These are phyloP conservation scores for Apamea monoglypha DNA, from an alignment of 2,888 invertebrate genomes.

Conservation along the genomic window DNA sequence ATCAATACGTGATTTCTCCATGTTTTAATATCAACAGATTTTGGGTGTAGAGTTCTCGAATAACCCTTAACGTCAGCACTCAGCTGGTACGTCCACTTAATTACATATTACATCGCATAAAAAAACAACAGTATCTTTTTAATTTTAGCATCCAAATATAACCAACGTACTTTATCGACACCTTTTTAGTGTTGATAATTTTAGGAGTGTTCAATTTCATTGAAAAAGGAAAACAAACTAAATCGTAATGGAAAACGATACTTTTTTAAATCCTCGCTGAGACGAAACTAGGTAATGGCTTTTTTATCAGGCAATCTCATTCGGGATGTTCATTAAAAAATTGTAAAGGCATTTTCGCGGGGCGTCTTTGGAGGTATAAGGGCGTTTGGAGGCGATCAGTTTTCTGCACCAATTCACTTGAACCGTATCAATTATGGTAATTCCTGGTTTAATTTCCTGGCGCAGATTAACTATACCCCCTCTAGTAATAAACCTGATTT, in stretches of 20 bases:
- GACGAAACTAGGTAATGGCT: conserved; percentile 61
- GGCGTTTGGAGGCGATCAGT: conserved; percentile 81
- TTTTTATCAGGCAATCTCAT: conserved; percentile 77
- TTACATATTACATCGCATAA: conserved; percentile 48
- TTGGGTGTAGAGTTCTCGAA: conserved; percentile 40
- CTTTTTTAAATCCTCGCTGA: conserved; percentile 51
- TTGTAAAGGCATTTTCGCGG: conserved; percentile 74
- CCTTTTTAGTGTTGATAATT: conserved; percentile 58
- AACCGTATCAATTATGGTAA: conserved; percentile 90
- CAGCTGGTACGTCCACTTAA: conserved; percentile 49
- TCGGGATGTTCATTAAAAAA: conserved; percentile 77
- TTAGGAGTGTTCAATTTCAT: conserved; percentile 57
- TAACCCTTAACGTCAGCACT: conserved; percentile 51
- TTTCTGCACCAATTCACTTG: conserved; percentile 86
- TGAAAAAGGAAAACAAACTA: conserved; percentile 44
- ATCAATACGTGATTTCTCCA: conserved; percentile 40
- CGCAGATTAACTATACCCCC: conserved; percentile 85
- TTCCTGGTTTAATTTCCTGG: conserved; percentile 89
- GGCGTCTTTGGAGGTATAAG: conserved; percentile 68
- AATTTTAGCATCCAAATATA: conserved; percentile 61
- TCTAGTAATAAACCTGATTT: conserved; percentile 87
- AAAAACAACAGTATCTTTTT: conserved; percentile 48
- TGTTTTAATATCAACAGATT: conserved; percentile 27
- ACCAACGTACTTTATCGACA: conserved; percentile 51
- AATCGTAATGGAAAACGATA: conserved; percentile 52